phyloP scores from a whole-genome alignment of 2,888 invertebrate species.

The Machimus atricapillus region DNA sequence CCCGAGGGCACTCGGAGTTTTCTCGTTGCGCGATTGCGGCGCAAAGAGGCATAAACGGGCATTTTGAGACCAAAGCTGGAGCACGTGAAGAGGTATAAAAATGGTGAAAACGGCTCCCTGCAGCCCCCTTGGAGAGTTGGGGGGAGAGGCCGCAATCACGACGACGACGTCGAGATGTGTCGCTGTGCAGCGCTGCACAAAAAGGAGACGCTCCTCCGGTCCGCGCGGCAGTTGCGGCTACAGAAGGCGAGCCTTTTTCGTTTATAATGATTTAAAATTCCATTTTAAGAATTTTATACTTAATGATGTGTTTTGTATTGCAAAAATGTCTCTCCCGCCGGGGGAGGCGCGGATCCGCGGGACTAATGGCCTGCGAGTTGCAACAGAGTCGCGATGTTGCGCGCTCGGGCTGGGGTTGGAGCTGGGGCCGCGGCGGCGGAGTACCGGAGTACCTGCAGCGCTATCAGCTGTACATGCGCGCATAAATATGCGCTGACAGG shows the following conservation, averaged over 20 bases:
- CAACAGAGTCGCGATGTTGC: not conserved
- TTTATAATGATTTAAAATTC: slow-evolving; percentile 62
- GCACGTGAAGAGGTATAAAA: slow-evolving; percentile 28
- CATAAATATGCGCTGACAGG: slow-evolving; percentile 48
- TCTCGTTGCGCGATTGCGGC: slow-evolving; percentile 7
- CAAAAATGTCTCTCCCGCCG: slow-evolving; percentile 36
- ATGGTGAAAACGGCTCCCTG: not conserved
- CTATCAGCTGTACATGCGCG: slow-evolving; percentile 18
- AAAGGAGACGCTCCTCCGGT: not conserved
- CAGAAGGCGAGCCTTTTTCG: slow-evolving; percentile 37
- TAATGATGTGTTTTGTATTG: slow-evolving; percentile 63
- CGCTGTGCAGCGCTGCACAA: not conserved
- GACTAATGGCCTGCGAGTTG: slow-evolving; percentile 23
- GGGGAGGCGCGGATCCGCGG: not conserved
- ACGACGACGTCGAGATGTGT: not conserved
- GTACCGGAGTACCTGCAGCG: slow-evolving; percentile 18
- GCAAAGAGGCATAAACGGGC: slow-evolving; percentile 26
- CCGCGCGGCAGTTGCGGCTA: not conserved
- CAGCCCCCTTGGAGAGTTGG: not conserved
- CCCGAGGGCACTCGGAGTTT: not conserved
- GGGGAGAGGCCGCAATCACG: not conserved
- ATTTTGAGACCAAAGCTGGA: slow-evolving; percentile 22
- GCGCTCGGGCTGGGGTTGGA: not conserved
- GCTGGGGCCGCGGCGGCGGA: not conserved
- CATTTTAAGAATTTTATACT: slow-evolving; percentile 64